Evolutionary conservation across 1,140 invertebrate genomes (phyloP).

Genomic region (Drosophila cardini): DNA sequence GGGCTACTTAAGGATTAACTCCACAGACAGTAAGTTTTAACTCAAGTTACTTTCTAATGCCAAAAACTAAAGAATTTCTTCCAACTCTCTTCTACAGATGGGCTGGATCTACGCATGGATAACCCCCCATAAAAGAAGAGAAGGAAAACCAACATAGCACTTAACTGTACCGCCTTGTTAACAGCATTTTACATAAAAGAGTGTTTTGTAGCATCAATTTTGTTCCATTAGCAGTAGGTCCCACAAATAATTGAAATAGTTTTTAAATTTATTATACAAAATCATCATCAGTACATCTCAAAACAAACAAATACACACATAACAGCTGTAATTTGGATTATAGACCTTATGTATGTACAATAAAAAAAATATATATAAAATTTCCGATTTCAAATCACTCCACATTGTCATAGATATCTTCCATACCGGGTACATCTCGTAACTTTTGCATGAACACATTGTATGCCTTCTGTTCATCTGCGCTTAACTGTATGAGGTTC

Average conservation of each 20-base stretch:
- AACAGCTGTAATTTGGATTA: constrained; percentile 29
- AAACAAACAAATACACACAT: constrained; percentile 9
- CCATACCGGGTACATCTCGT: constrained; percentile 56
- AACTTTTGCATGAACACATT: constrained; percentile 59
- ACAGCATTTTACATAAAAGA: constrained; percentile 40
- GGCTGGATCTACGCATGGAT: constrained; percentile 4
- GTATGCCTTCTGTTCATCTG: constrained; percentile 58
- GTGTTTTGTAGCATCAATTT: constrained; percentile 35
- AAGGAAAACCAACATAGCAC: constrained; percentile 4
- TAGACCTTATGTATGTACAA: constrained; percentile 39
- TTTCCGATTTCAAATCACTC: constrained; percentile 27
- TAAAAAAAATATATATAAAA: constrained; percentile 28
- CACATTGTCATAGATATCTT: constrained; percentile 74
- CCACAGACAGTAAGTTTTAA: constrained; percentile 26
- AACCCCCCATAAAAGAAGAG: neutral
- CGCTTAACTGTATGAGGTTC: constrained; percentile 48
- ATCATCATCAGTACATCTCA: constrained; percentile 17
- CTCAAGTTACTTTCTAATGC: neutral
- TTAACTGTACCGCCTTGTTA: constrained; percentile 31
- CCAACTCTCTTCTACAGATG: constrained; percentile 1
- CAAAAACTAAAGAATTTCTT: neutral
- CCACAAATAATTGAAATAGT: constrained; percentile 27
- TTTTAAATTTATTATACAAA: constrained; percentile 34
- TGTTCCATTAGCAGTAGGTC: constrained; percentile 39
- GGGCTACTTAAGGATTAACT: constrained; percentile 24